phyloP scores from a whole-genome alignment of 2,888 invertebrate genomes.

The Torymus aiolomorphi region DNA sequence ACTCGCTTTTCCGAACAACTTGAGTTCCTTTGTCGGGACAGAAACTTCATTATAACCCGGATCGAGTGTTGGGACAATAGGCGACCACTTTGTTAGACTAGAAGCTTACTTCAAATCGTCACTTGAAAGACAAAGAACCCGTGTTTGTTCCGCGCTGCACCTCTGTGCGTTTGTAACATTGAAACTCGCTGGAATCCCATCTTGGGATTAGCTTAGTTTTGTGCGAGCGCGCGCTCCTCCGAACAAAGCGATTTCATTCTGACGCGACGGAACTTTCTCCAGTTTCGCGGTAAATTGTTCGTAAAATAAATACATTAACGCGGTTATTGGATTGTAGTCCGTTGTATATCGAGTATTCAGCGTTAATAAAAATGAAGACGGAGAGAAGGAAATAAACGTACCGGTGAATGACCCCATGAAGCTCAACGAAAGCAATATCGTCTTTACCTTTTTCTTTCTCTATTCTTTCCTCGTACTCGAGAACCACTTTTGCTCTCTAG shows the following conservation, averaged over 20 bases:
- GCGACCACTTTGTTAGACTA: conserved; percentile 21
- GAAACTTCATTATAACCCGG: conserved; percentile 3
- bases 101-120: conserved; percentile 25
- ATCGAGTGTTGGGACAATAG: conserved; percentile 13
- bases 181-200: conserved; percentile 17
- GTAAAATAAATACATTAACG: no score
- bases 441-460: background rate
- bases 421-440: background rate
- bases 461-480: background rate
- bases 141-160: conserved; percentile 1
- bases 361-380: conserved; percentile 4
- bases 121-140: conserved; percentile 33
- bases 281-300: background rate
- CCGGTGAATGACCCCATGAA: no score
- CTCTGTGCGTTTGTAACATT: conserved; percentile 9
- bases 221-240: background rate
- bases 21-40: background rate
- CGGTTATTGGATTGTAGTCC: no score
- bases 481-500: no score
- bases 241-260: conserved; percentile 5
- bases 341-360: no score
- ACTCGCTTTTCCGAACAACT: background rate
- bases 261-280: background rate
- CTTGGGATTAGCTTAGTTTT: conserved; percentile 22
- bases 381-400: background rate